Percentiles rank a stretch among this genome's conserved stretches.
These are phyloP conservation scores for Drosophila rubida DNA, from an alignment of 2,888 invertebrate genomes.

Conservation along the genomic window DNA sequence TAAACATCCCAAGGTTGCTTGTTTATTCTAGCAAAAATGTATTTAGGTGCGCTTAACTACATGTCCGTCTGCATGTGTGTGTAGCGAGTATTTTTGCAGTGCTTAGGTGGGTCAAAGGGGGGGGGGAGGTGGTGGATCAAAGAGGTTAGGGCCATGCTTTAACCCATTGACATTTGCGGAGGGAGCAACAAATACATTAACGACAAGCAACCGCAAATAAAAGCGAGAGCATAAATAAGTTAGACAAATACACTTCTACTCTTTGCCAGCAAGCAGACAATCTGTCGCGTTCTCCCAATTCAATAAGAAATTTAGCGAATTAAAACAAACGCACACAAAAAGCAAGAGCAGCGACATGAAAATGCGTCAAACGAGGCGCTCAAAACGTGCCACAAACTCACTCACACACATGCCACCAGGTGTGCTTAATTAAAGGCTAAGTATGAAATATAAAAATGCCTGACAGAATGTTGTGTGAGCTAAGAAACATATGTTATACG, in stretches of 20 bases:
- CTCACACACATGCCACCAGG: constrained; percentile 23
- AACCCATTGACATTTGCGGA: constrained; percentile 28
- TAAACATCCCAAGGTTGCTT: constrained; percentile 81
- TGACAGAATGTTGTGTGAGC: neutral
- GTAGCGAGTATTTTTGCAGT: constrained; percentile 10
- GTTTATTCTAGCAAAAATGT: constrained; percentile 82
- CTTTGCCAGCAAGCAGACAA: neutral
- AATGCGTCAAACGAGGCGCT: constrained; percentile 30
- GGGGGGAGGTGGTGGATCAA: constrained; percentile 2
- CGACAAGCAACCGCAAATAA: neutral
- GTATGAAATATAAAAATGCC: constrained; percentile 4
- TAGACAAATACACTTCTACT: constrained; percentile 61
- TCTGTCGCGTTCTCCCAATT: neutral
- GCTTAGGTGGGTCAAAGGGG: neutral
- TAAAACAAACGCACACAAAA: neutral
- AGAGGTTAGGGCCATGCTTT: constrained; percentile 39
- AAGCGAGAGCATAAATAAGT: constrained; percentile 45
- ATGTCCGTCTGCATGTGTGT: constrained; percentile 29
- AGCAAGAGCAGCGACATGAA: constrained; percentile 9
- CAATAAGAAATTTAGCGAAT: constrained; percentile 23
- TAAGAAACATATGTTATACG: neutral
- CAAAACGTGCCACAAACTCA: constrained; percentile 30
- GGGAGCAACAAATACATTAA: constrained; percentile 23
- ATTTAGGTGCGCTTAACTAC: constrained; percentile 80
- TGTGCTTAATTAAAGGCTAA: constrained; percentile 57